Evolutionary conservation across 1,140 invertebrate genomes (phyloP), one percentile per base, ranked within the genome.

Genomic region (Drosophila nebulosa): DNA sequence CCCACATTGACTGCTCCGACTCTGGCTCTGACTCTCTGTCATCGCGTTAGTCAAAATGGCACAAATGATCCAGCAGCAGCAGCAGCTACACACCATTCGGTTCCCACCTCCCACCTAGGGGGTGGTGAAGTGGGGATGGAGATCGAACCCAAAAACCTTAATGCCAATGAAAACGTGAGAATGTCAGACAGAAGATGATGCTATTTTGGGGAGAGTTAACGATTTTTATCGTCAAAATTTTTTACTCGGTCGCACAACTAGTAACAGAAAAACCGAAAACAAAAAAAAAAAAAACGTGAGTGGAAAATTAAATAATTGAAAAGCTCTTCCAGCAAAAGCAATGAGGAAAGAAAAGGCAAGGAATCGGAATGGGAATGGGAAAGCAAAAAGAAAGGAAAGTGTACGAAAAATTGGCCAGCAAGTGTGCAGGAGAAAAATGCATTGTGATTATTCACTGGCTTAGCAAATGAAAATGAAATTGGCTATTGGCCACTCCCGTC

Each of bases 221-320:
- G 80, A 84, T 86, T 88, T 86, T 88, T 88, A 86, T 88, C 78
- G 78, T 74, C 22, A 56, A 57, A 80, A 80, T 65, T 81, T 80
- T 86, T 75, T 42, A 42, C 60, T 69, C 75, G 81, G 80, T 79
- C 76, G 76, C 76, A 71, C 21, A 57, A 9, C 16, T 4, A 57
- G 12, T 21, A 39, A 16, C 6, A 59, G 24, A 27, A 18, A 67
- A 80, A 86, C 70, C 72, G 51, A 65, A 65, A 59, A 73, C 61
- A 65, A 73, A 73, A 64, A 53, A 60, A 64, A 59, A 73, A 60
- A 65, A 74, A 88, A 86, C 81, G 81, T 86, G 81, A 86, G 81
- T 77, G 81, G 81, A 86, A 86, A 86, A 86, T 86, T 86, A 86
- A 86, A 86, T 86, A 86, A 86, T 86, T 86, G 83, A 88, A 86